Base-by-base conservation (phyloP, 2,797 vertebrate genomes). In the Ibycter americanus region DNA sequence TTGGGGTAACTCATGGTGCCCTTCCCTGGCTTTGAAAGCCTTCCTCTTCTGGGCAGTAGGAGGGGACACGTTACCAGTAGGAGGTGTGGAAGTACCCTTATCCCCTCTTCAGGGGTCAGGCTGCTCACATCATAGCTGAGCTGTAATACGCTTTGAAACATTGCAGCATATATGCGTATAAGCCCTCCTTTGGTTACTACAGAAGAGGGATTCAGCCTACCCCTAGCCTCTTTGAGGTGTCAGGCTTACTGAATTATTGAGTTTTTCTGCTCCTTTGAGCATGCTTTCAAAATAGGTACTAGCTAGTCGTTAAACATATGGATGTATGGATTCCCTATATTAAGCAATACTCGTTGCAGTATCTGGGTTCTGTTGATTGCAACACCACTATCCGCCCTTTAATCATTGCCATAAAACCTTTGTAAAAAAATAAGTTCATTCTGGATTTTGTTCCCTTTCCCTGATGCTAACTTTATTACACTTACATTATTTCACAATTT, bases 241-340 rank as follows among this genome's bases (percentile, higher is more conserved):
- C 91, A 78, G 55, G 46, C 4, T 78, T 76, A 86, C 83, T 88
- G 83, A 90, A 88, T 92, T 93, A 96, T 94, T 94, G 93, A 97
- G 49, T 7, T 85, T 85, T 47, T 52, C 29, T 17, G 20, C 21
- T 92, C 29, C 83, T 95, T 72, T 87, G 67, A 93, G 83, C n/a
- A n/a, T 36, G 32, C n/a, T 74, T 92, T 92, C 83, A 85, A 92
- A 93, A 92, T 19, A 95, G 63, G 81, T 80, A 63, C 86, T 54
- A 92, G n/a, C 67, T 63, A 74, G 47, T 61, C 86, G 66, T 55
- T 56, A 73, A 83, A 40, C 36, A 15, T 23, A 58, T 66, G 74
- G 78, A 79, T 66, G 21, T 51, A 89, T 85, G 61, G 90, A 93
- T 97, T 85, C 68, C 55, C 54, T 76, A 44, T 83, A 68, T 68